Conservation (phyloP, 1,140 invertebrate species). For the Panulirus ornatus region DNA sequence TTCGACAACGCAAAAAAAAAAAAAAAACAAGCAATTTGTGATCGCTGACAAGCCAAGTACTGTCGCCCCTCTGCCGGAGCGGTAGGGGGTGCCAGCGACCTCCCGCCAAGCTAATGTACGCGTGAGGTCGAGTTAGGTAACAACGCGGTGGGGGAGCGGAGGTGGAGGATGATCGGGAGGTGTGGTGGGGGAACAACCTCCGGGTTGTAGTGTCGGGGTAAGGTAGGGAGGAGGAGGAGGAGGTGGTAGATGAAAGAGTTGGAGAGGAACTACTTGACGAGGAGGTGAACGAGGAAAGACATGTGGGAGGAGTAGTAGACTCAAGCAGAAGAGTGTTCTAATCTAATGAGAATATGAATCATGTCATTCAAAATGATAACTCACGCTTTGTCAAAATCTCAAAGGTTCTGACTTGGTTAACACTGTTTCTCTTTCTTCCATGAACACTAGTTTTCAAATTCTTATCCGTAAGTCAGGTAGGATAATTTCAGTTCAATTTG, state of each 20-base stretch:
- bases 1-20: conserved; percentile 19
- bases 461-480: no score
- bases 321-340: no score
- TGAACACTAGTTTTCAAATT: no score
- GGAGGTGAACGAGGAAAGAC: not conserved
- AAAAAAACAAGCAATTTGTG: conserved; percentile 28
- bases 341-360: no score
- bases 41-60: conserved; percentile 4
- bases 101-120: conserved; percentile 19
- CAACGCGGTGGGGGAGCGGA: not conserved
- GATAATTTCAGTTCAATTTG: no score
- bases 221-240: not conserved
- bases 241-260: not conserved
- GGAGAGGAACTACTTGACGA: not conserved
- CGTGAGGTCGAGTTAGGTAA: conserved; percentile 27
- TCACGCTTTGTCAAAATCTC: no score
- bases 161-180: not conserved
- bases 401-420: no score
- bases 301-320: not conserved
- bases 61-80: conserved; percentile 12
- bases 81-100: not conserved
- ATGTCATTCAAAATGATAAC: no score
- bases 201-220: not conserved
- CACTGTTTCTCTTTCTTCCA: no score
- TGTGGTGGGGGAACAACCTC: not conserved